Conservation (phyloP, 2,113 vertebrate genomes). For the Colaptes auratus region DNA sequence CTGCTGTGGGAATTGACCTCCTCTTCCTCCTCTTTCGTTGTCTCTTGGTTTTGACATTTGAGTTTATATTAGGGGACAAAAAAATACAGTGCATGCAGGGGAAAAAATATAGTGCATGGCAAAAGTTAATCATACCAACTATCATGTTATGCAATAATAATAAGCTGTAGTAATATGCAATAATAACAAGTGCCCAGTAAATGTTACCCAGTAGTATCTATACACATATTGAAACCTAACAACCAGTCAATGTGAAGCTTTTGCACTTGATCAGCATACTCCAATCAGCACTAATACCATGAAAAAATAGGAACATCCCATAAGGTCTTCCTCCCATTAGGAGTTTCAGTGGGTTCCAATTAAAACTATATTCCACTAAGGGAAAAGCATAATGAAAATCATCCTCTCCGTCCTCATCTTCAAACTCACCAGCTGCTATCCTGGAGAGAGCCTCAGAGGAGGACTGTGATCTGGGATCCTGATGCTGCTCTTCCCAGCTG, state of each 20-base stretch:
- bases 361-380: neutral
- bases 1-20: constrained; percentile 19
- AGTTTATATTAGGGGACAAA: neutral
- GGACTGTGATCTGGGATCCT: neutral
- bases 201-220: neutral
- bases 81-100: no score
- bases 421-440: neutral
- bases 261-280: neutral
- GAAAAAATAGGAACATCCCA: neutral
- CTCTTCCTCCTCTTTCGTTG: neutral
- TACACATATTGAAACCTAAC: neutral
- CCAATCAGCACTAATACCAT: neutral
- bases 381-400: neutral
- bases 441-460: neutral
- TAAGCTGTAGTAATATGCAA: neutral
- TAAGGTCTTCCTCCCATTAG: no score
- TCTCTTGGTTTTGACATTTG: neutral
- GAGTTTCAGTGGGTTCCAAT: neutral
- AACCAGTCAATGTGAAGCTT: neutral
- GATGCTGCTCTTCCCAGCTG: neutral
- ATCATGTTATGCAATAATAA: neutral
- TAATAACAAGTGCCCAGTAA: neutral
- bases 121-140: neutral
- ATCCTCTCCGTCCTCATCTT: neutral
- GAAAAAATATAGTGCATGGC: neutral